Evolutionary conservation across 2,113 vertebrate genomes (phyloP), one percentile per base, ranked within the genome.

Genomic region (Falco punctatus): DNA sequence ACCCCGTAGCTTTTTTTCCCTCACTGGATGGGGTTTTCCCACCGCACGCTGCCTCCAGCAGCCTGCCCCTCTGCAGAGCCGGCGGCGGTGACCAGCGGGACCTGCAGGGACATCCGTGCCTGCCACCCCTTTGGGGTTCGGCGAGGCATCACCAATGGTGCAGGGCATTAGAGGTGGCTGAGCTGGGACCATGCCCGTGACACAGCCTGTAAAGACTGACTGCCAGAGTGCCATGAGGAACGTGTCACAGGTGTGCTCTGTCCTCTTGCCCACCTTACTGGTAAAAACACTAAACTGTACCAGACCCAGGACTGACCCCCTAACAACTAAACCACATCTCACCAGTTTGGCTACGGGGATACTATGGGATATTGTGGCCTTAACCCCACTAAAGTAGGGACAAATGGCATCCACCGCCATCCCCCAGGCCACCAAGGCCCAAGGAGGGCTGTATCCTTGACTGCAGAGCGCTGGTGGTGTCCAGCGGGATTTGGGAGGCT

Each of bases 61-160:
- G 38, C 35, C 17, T 72, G 52, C 9, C 51, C 48, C 48, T 81
- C 75, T 65, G 72, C 2, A 1, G 40, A 65, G 44, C 52, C 4
- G 8, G 40, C 24, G 40, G 73, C 55, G 70, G 78, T 5, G 22
- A 49, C 44, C 13, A 5, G 77, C 0, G 2, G 64, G 62, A 72
- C 48, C 24, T 10, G 2, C 57, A 55, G 51, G 30, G 73, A 66
- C 6, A 3, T 44, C 7, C 3, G 1, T 18, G 59, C 33, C 52
- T 71, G 48, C 3, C 6, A 69, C 15, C 5, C 3, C 6, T 44
- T 5, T 30, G 51, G 44, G 46, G 38, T 81, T 66, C 12, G 3
- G 38, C 30, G 19, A 73, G 51, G 59, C 58, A 30, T 44, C 66
- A 42, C 46, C 69, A 40, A 1, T 0, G 2, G 35, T 0, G 0